Evolutionary conservation across 2,113 vertebrate species (phyloP), one percentile per base, ranked within the genome.

Genomic region (Pipa parva): DNA sequence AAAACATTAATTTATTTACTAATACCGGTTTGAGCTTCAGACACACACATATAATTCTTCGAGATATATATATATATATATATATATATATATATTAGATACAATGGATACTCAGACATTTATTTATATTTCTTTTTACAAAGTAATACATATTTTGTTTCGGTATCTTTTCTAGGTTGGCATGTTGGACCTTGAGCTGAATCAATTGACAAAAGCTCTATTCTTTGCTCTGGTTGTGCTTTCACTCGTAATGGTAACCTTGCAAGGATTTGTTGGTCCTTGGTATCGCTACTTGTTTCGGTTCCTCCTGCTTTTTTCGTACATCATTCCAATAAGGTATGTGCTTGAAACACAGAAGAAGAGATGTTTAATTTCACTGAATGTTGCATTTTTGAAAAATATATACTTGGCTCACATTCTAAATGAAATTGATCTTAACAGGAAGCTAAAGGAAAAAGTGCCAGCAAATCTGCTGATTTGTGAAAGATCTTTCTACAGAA

Each of bases 241-340:
- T 7, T 90, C 96, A 0, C 36, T 95, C 8, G 95, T 98, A 67
- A 97, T 99, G 97, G 90, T 98, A 24, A 90, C 93, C n/a, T 77
- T 99, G 69, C 95, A 98, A 70, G 95, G 95, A 26, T 98, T 98
- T 60, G 87, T 92, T 66, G 93, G 96, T 6, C 92, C 92, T 0
- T 99, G 97, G 97, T 92, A 94, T 79, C 92, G 94, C 57, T 98
- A 92, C 79, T 90, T 99, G 39, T 95, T 94, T 77, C 87, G 97
- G 28, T 98, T 99, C 57, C 84, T 98, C 6, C 94, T 99, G 2
- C 92, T 99, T 31, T 98, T 99, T 81, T 99, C 96, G 25, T 98
- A 98, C 84, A 99, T 99, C 84, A 99, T 99, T 59, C 97, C 97
- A 0, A 98, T 99, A 85, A 99, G 97, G 97, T 98, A 86, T 13